Base-by-base conservation (phyloP, 2,888 invertebrate genomes). In the Conomelus anceps region DNA sequence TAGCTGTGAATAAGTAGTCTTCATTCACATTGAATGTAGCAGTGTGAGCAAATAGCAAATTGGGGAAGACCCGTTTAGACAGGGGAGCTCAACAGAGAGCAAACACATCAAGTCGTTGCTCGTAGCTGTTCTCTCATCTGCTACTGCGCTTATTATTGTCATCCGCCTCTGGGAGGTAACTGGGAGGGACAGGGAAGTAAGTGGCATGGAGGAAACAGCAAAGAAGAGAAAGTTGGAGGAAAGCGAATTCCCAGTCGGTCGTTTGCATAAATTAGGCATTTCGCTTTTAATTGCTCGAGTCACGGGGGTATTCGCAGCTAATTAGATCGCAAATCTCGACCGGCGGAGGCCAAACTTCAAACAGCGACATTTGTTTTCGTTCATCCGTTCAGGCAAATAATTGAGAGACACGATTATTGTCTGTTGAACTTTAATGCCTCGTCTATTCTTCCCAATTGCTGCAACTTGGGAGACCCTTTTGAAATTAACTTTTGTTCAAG, bases 211-310 rank as follows among this genome's bases (percentile, higher is more conserved):
- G 85, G 23, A 17, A 17, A 41, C 23, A 20, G 24, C 24, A 24
- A 20, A 85, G 24, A 85, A 22, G 24, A 85, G 85, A 85, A 85
- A 85, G 23, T 23, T 23, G 85, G 85, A 24, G 24, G 22, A 85
- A 85, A 23, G 85, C 23, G 85, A 24, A 85, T 86, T 86, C 86
- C 22, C 86, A 86, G 86, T 86, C 63, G 63, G 86, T 86, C 86
- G 86, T 86, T 86, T 86, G 86, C 86, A 86, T 86, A 86, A 23
- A 86, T 86, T 86, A 86, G 29, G 86, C 86, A 20, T 86, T 86
- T 86, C 26, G 86, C 86, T 86, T 23, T 24, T 86, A 86, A 24
- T 23, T 86, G 86, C 86, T 23, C 29, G 22, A 86, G 86, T 86
- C 86, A 86, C 86, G 22, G 4, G 86, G 86, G 86, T 86, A 86